Conservation (phyloP, 2,797 vertebrate genomes). For the Acanthornis magna region DNA sequence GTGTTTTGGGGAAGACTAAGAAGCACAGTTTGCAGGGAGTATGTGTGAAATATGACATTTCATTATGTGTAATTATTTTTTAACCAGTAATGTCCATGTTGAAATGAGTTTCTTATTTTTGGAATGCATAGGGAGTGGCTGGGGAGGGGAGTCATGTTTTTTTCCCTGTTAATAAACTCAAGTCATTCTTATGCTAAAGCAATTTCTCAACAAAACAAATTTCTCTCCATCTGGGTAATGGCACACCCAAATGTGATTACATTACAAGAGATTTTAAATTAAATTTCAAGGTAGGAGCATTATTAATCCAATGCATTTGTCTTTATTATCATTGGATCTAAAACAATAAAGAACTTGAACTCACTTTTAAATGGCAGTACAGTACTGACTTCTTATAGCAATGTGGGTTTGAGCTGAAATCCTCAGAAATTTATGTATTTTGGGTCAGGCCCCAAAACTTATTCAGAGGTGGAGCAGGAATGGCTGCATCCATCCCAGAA, state of each 20-base stretch:
- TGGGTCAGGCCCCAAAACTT: not conserved
- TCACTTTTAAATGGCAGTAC: not conserved
- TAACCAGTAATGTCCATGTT: conserved; percentile 53
- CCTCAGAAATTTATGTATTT: not conserved
- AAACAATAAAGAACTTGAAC: conserved; percentile 43
- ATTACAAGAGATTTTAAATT: conserved; percentile 65
- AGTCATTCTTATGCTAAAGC: conserved; percentile 61
- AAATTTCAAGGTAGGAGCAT: conserved; percentile 67
- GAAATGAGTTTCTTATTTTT: conserved; percentile 65
- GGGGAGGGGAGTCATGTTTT: conserved; percentile 13
- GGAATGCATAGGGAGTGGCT: conserved; percentile 35
- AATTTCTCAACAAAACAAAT: conserved; percentile 70
- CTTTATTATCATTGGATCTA: conserved; percentile 59
- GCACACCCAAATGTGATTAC: conserved; percentile 63
- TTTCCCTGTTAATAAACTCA: conserved; percentile 53
- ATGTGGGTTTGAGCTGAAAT: not conserved
- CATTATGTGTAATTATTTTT: conserved; percentile 62
- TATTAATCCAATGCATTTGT: conserved; percentile 59
- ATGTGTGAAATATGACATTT: conserved; percentile 58
- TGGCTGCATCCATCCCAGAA: not conserved
- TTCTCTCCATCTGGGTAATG: conserved; percentile 68
- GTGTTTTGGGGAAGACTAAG: conserved; percentile 60
- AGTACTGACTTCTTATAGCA: not conserved
- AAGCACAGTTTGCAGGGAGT: conserved; percentile 44
- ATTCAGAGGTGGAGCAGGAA: not conserved